A percentile compares a stretch with the other conserved stretches of the same genome.
These are phyloP conservation scores for Drosophila watanabei DNA, from an alignment of 1,140 invertebrate genomes.

Conservation along the genomic window DNA sequence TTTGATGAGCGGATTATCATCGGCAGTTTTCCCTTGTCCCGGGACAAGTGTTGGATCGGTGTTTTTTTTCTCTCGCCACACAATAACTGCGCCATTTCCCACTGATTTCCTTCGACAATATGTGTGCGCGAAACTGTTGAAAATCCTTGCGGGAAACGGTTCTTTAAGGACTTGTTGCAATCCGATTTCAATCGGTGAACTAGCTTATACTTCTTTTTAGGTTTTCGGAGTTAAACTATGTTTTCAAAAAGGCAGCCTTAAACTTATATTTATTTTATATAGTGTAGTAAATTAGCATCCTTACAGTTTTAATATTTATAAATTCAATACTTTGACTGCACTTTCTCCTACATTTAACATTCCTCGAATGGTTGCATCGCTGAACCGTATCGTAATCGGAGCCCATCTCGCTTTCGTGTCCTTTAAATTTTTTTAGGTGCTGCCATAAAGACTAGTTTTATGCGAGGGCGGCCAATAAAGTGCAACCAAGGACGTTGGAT, in stretches of 20 bases:
- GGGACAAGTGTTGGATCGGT: constrained; percentile 64
- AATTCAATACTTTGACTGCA: not conserved
- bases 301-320: no score
- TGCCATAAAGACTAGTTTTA: constrained; percentile 42
- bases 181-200: not conserved
- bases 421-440: constrained; percentile 5
- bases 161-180: constrained; percentile 34
- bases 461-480: constrained; percentile 40
- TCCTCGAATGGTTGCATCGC: not conserved
- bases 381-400: constrained; percentile 2
- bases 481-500: constrained; percentile 31
- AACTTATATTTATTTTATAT: not conserved
- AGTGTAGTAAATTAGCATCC: not conserved
- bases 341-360: constrained; percentile 5
- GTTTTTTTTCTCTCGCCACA: constrained; percentile 30
- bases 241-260: not conserved
- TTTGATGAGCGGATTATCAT: constrained; percentile 80
- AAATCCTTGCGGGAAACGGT: constrained; percentile 17
- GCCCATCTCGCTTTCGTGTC: constrained; percentile 8
- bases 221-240: not conserved
- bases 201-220: constrained; percentile 3
- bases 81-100: constrained; percentile 57
- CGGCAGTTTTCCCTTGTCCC: constrained; percentile 41
- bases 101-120: constrained; percentile 44
- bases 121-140: constrained; percentile 43